Evolutionary conservation across 2,797 vertebrate genomes (phyloP), one percentile per base, ranked within the genome.

Genomic region (Emys orbicularis): DNA sequence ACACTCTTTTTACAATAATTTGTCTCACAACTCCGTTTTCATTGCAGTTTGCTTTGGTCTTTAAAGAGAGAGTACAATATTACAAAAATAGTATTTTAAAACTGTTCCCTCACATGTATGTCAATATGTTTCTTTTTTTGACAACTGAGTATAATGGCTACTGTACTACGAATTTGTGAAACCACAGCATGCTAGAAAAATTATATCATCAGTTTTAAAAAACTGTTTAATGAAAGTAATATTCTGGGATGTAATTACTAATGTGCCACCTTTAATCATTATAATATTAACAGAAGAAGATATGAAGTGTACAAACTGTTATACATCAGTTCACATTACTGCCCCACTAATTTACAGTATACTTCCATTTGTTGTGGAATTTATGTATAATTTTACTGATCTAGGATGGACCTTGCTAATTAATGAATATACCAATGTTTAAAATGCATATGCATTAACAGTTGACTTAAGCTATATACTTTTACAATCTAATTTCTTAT

Each of bases 311-410:
- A 29, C 11, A 83, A 61, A 82, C n/a, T 16, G 37, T 77, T 82
- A 86, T 49, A 77, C 37, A 77, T 87, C 54, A 91, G 29, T 86
- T 87, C 79, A 77, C 31, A 77, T 83, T 49, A 65, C 44, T 91
- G 44, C 29, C 25, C 37, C 29, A 19, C 84, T 77, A 82, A 87
- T 82, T 81, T 82, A 34, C 68, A 65, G 47, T 91, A 61, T 82
- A 81, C 83, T 83, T 83, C 74, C 53, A 82, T 86, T 87, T 47
- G 54, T 80, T 77, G 27, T 59, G 53, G 59, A 82, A 82, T 65
- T 31, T 72, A 49, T 77, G 44, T 31, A 74, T 47, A 53, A 74
- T 49, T 59, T 6, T 61, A 49, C 44, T 83, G 41, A 50, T 82
- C 11, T 53, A 53, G 37, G 13, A 37, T 84, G 61, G 86, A 79